These are phyloP conservation scores for Diuraphis noxia DNA, from an alignment of 1,140 invertebrate species.

Conservation along the genomic window DNA sequence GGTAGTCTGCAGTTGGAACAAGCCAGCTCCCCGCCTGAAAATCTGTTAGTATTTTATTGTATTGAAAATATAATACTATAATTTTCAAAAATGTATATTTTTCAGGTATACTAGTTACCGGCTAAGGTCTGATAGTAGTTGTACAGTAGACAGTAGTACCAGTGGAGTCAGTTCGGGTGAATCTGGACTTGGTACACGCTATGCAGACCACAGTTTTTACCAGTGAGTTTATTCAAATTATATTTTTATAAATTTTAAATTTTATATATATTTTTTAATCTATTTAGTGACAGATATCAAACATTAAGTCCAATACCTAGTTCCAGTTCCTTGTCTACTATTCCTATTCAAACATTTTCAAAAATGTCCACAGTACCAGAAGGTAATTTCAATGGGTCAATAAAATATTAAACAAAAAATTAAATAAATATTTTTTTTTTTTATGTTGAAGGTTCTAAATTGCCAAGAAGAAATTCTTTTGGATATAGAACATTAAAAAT, in stretches of 20 bases:
- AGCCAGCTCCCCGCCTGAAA: constrained; percentile 3
- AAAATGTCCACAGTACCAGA: constrained; percentile 63
- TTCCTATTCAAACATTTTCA: constrained; percentile 54
- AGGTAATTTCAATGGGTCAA: neutral
- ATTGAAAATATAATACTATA: neutral
- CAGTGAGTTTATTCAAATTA: constrained; percentile 9
- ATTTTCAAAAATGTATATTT: neutral
- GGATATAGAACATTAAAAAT: constrained; percentile 80
- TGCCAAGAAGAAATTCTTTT: constrained; percentile 59
- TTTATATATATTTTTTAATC: neutral
- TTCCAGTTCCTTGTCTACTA: constrained; percentile 62
- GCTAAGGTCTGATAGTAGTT: constrained; percentile 57
- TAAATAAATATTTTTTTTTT: neutral
- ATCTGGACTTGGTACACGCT: constrained; percentile 60
- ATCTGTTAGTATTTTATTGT: neutral
- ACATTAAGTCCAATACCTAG: constrained; percentile 83
- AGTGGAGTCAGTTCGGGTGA: constrained; percentile 79
- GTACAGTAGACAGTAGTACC: constrained; percentile 73
- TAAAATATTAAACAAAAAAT: neutral
- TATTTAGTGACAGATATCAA: constrained; percentile 59
- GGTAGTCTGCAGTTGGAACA: neutral
- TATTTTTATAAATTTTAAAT: neutral
- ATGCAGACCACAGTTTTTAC: constrained; percentile 36
- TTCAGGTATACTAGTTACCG: constrained; percentile 25
- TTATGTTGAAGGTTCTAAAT: constrained; percentile 52